Evolutionary conservation across 2,888 invertebrate genomes (phyloP), one percentile per base, ranked within the genome.

Genomic region (Diabrotica balteata): DNA sequence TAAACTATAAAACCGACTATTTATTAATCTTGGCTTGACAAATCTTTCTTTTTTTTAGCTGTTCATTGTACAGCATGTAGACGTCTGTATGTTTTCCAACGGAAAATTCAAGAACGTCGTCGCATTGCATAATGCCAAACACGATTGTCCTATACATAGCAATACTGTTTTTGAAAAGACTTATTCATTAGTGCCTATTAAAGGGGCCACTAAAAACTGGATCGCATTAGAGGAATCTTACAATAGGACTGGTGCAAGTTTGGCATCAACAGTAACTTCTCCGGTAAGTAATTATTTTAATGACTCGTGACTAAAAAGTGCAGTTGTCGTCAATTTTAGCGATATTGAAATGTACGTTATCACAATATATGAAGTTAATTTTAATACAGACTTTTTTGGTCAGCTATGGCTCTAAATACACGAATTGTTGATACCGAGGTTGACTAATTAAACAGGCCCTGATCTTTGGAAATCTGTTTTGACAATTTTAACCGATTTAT

Each of bases 101-200:
- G 95, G 95, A 0, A 95, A 95, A 84, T 96, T 96, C 86, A 95
- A 96, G 85, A 96, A 95, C 82, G 91, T 94, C n/a, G 95, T 96
- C 1, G 95, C 94, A 1, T 80, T 86, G 70, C 80, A 87, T 59
- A 89, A 89, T 70, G 87, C 89, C 68, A 88, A 86, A 69, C 88
- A 90, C 0, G 87, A 87, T 67, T 88, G 88, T 76, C 91, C 92
- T 0, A 87, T 94, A 7, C 83, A 87, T 49, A 90, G 93, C 0
- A 90, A 91, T 0, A 87, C 88, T 32, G 87, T 86, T 0, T 84
- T 91, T 53, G 88, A 88, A 22, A 88, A 90, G 72, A 88, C 87
- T 6, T 92, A 91, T 81, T 86, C 86, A 0, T 84, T 95, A 11
- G 88, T 88, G 11, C 94, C 94, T 0, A 89, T 90, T 55, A 87